Base-by-base conservation (phyloP, 2,797 vertebrate species). In the Mycteria americana region DNA sequence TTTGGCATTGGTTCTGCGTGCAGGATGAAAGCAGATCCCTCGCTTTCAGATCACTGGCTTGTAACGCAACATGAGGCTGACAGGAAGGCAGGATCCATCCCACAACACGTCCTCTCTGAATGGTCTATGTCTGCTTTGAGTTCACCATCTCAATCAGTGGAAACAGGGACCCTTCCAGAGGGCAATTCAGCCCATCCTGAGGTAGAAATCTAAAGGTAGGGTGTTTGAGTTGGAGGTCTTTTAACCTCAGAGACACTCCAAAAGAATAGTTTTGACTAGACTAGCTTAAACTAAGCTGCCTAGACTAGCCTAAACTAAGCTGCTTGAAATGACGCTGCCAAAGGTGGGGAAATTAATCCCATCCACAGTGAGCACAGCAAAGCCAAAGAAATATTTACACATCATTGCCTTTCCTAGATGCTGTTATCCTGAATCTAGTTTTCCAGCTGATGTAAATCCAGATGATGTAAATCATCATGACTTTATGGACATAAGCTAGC, bases 341-440 rank as follows among this genome's bases (percentile, higher is more conserved):
- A 75, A 85, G 56, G 18, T 77, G 25, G 23, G 63, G 56, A 96
- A 94, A 89, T 93, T 46, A 88, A 70, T 96, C 86, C 93, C 41
- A 46, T 88, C 63, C 64, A 82, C 81, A 53, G 63, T 24, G 19
- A 76, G 45, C 62, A 27, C 23, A 62, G 70, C 80, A 92, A 86
- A 91, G 93, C 91, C 92, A 96, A 95, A 94, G 78, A 88, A 96
- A 80, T 94, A 85, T 89, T 95, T 93, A 91, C 67, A 67, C 72
- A 60, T 91, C 81, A 57, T 88, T 94, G 89, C 87, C 75, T 92
- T 92, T 93, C 87, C 92, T 93, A 94, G 89, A 85, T 67, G 72
- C 27, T 69, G 54, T 86, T 96, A 73, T 41, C 54, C 88, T 89
- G 80, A 92, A 56, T 74, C 45, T 64, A 64, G 41, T 85, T 92